These are phyloP conservation scores for Papilio polyxenes DNA, from an alignment of 1,140 invertebrate species.

Conservation along the genomic window DNA sequence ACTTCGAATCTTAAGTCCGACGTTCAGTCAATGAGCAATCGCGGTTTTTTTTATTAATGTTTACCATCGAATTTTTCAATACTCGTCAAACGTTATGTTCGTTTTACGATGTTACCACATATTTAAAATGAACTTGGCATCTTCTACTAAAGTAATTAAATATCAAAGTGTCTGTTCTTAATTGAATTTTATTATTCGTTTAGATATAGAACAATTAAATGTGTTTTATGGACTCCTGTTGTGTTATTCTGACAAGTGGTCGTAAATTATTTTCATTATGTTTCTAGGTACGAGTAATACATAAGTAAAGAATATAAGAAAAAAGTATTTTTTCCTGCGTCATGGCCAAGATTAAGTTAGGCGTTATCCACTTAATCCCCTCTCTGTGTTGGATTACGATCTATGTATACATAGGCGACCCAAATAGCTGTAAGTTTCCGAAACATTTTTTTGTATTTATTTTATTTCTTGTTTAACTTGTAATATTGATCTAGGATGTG, in stretches of 20 bases:
- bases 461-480: neutral
- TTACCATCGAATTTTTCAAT: neutral
- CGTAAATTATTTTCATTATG: neutral
- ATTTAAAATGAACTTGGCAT: constrained; percentile 16
- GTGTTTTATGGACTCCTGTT: neutral
- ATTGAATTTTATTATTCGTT: constrained; percentile 13
- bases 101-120: constrained; percentile 5
- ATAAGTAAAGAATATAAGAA: neutral
- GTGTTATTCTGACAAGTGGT: constrained; percentile 3
- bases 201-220: neutral
- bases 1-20: neutral
- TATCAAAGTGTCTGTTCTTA: constrained; percentile 7
- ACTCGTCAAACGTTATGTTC: neutral
- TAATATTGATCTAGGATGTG: neutral
- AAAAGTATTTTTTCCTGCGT: neutral
- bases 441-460: neutral
- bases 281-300: neutral
- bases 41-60: neutral
- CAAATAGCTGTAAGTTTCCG: neutral
- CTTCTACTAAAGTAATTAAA: neutral
- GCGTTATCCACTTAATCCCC: neutral
- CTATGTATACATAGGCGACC: too few species aligned
- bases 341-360: neutral
- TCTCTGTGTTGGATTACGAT: neutral
- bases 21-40: neutral